phyloP scores from a whole-genome alignment of 2,888 invertebrate species.

The Bugulina stolonifera region DNA sequence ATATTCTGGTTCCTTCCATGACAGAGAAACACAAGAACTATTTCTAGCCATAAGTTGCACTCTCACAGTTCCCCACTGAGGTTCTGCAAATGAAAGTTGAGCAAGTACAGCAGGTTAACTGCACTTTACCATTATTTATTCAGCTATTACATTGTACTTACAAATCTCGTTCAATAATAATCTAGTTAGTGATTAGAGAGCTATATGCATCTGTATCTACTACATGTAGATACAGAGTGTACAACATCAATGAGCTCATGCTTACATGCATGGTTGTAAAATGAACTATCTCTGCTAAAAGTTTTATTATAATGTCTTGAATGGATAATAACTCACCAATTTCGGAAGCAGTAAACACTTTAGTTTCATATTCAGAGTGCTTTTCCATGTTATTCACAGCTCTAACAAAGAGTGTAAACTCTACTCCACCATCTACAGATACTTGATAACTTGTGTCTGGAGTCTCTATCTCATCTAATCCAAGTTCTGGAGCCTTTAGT shows the following conservation, averaged over 20 bases:
- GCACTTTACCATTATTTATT: too few species aligned
- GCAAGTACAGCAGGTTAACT: too few species aligned
- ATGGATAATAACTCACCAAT: too few species aligned
- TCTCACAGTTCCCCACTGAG: not conserved
- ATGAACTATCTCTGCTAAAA: too few species aligned
- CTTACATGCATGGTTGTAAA: too few species aligned
- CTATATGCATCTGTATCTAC: too few species aligned
- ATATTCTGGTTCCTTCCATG: not conserved
- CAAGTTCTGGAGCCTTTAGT: not conserved
- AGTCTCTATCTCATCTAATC: not conserved
- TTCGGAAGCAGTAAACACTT: not conserved
- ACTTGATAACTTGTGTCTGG: not conserved
- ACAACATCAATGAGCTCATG: too few species aligned
- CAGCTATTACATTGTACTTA: too few species aligned
- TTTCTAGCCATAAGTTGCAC: not conserved
- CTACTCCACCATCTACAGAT: not conserved
- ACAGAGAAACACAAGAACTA: not conserved
- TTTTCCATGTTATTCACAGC: not conserved
- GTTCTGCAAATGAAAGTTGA: not conserved
- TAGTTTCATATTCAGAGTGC: not conserved
- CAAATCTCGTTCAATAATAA: too few species aligned
- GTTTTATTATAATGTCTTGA: too few species aligned
- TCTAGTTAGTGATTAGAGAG: too few species aligned
- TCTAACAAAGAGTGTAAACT: not conserved
- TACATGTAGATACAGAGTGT: too few species aligned